Percentiles rank a stretch among this genome's conserved stretches.
phyloP scores from a whole-genome alignment of 2,888 invertebrate species.

The Chaitophorus viminalis region DNA sequence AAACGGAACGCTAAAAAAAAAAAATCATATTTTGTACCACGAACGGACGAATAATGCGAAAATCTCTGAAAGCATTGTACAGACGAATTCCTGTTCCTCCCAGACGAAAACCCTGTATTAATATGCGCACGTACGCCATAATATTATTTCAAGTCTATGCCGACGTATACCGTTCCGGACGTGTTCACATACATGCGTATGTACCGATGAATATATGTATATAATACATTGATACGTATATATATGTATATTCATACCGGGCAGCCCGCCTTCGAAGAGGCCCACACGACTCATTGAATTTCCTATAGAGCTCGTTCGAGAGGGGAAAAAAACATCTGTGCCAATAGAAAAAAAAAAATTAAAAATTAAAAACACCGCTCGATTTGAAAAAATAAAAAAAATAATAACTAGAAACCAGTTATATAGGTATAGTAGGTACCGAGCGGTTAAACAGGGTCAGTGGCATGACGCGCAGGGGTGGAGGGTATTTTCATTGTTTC shows the following conservation, averaged over 20 bases:
- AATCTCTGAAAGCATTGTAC: no score
- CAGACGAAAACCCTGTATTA: background rate
- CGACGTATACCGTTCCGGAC: background rate
- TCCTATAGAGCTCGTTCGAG: background rate
- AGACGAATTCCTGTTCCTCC: no score
- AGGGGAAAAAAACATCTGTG: constrained; percentile 27
- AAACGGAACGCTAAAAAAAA: no score
- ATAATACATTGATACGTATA: background rate
- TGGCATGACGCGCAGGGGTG: background rate
- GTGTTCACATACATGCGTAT: background rate
- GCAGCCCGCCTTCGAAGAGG: no score
- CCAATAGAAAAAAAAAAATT: constrained; percentile 32
- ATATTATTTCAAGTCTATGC: background rate
- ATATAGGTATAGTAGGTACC: background rate
- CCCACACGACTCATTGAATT: constrained; percentile 26
- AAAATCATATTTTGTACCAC: no score
- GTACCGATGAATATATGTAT: background rate
- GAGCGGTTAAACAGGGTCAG: constrained; percentile 48
- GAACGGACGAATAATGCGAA: no score
- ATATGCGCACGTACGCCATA: no score
- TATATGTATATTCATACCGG: background rate
- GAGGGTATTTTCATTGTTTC: constrained; percentile 44
- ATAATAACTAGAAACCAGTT: constrained; percentile 48
- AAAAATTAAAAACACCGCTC: constrained; percentile 44
- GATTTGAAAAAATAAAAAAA: background rate